These are phyloP conservation scores for Butorides virescens DNA, from an alignment of 2,113 vertebrate species.

Conservation along the genomic window DNA sequence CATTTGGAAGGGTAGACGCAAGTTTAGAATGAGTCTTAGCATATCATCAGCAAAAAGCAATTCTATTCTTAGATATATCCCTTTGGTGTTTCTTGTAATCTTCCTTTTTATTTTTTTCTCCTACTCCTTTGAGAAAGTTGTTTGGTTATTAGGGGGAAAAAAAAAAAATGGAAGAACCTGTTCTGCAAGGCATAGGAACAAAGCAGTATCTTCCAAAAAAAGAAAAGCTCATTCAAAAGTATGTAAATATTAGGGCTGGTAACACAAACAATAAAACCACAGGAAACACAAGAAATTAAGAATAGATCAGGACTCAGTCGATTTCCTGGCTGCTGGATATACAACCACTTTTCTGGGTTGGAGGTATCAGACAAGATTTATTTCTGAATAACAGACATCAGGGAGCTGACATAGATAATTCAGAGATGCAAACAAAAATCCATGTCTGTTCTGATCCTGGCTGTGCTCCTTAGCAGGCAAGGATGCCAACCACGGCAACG, in stretches of 20 bases:
- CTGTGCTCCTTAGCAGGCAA: neutral
- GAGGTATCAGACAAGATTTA: neutral
- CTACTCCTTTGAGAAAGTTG: constrained; percentile 46
- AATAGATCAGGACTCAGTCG: constrained; percentile 35
- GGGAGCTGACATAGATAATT: neutral
- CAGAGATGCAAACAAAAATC: neutral
- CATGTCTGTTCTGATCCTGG: neutral
- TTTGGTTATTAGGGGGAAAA: neutral
- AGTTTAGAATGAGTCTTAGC: constrained; percentile 13
- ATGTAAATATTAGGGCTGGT: constrained; percentile 56
- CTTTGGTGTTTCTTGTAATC: constrained; percentile 48
- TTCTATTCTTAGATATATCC: constrained; percentile 57
- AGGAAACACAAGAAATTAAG: constrained; percentile 62
- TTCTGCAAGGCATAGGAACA: constrained; percentile 34
- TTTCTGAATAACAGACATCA: neutral
- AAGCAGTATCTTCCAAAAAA: constrained; percentile 55
- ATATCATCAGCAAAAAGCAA: constrained; percentile 34
- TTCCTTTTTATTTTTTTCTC: neutral
- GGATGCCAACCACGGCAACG: neutral
- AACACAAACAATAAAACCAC: constrained; percentile 65
- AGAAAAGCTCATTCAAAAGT: constrained; percentile 53
- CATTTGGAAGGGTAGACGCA: constrained; percentile 3
- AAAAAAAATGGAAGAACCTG: constrained; percentile 51
- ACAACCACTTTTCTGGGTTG: neutral
- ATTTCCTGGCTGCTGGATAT: constrained; percentile 38